Base-by-base conservation (phyloP, 1,140 invertebrate genomes). In the Mactra quadrangularis region DNA sequence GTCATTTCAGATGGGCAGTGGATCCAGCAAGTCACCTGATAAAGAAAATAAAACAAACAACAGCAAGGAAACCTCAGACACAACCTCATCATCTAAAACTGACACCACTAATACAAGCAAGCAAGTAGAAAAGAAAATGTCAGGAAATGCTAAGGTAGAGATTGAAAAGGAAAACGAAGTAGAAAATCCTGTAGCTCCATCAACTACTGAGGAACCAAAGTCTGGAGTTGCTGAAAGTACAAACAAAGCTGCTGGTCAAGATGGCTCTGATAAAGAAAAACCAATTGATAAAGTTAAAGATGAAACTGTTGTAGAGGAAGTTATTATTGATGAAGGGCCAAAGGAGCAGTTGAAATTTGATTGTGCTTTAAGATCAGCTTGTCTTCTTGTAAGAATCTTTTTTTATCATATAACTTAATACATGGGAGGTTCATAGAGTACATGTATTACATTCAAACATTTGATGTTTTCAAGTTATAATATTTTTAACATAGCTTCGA, bases 331-430 rank as follows among this genome's bases (percentile, higher is more conserved):
- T 33, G 59, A 78, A 52, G 87, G 86, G 25, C 78, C 85, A 31
- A 81, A 87, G 71, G 86, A 85, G 25, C 89, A 90, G 83, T 53
- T 83, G 50, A 55, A 83, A 27, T 89, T 90, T 87, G 87, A 90
- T 82, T 84, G 83, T 79, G 83, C 85, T 9, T n/a, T 90, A 0
- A 75, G 83, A 57, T 83, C 82, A 33, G 72, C 85, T 15, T 89
- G 88, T 76, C 62, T 77, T 22, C 72, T 90, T 38, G 74, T 87
- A 33, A 66, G 59, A 15, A 41, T n/a, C n/a, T n/a, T n/a, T n/a
- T n/a, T n/a, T n/a, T n/a, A n/a, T n/a, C n/a, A n/a, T n/a, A n/a
- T n/a, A n/a, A n/a, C n/a, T n/a, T n/a, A n/a, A n/a, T n/a, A n/a
- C n/a, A n/a, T n/a, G n/a, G n/a, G n/a, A n/a, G n/a, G n/a, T n/a